phyloP scores from a whole-genome alignment of 2,888 invertebrate genomes.

The Pristionchus exspectatus region DNA sequence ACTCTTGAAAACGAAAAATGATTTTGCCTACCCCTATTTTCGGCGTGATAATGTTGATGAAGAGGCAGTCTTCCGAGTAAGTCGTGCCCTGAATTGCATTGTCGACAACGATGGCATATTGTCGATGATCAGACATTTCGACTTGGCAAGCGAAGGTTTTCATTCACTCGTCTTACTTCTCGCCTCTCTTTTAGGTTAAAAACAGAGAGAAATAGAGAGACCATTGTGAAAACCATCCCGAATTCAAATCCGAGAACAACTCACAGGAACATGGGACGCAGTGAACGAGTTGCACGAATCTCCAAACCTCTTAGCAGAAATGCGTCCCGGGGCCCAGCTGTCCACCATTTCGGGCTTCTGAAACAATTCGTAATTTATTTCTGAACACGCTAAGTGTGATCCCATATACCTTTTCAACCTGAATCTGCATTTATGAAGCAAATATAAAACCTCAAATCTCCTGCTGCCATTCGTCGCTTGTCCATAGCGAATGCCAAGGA shows the following conservation, averaged over 20 bases:
- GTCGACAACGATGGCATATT: constrained; percentile 55
- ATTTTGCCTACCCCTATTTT: background rate
- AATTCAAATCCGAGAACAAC: background rate
- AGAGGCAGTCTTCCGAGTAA: constrained; percentile 69
- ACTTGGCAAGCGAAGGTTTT: background rate
- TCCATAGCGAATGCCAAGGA: constrained; percentile 69
- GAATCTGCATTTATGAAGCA: background rate
- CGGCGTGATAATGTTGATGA: constrained; percentile 69
- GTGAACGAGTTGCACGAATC: constrained; percentile 50
- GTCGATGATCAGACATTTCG: background rate
- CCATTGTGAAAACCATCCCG: background rate
- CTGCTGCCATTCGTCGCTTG: constrained; percentile 65
- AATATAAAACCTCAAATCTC: constrained; percentile 65
- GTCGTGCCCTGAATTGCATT: constrained; percentile 54
- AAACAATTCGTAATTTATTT: background rate
- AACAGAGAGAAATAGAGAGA: background rate
- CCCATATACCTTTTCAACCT: no score
- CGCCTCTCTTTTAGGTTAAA: background rate
- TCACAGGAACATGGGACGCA: background rate
- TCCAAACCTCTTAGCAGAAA: constrained; percentile 68
- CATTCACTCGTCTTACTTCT: no score
- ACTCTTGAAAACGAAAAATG: background rate
- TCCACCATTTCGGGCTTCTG: constrained; percentile 70
- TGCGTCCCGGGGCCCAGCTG: constrained; percentile 63
- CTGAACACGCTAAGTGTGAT: no score